These are phyloP conservation scores for Monopterus albus DNA, from an alignment of 2,113 vertebrate genomes.

Conservation along the genomic window DNA sequence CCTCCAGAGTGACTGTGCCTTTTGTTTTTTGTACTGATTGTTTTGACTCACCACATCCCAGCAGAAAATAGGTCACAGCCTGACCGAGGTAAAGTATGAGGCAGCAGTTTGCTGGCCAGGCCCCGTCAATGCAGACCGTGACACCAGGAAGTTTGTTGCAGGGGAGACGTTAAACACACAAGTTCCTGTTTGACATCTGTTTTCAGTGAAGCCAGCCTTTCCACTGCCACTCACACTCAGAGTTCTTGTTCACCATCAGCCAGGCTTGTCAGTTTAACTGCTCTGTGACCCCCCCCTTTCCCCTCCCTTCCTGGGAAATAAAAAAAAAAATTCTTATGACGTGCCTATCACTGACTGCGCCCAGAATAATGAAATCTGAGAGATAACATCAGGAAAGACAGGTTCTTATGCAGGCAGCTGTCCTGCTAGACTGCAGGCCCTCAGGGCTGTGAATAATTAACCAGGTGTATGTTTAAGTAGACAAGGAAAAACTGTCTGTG, in stretches of 20 bases:
- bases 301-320: conserved; percentile 49
- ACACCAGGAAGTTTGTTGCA: conserved; percentile 86
- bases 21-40: conserved; percentile 44
- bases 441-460: conserved; percentile 66
- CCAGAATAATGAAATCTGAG: conserved; percentile 62
- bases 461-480: conserved; percentile 54
- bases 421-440: conserved; percentile 53
- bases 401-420: conserved; percentile 57
- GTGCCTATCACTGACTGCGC: conserved; percentile 51
- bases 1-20: conserved; percentile 8
- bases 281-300: conserved; percentile 59
- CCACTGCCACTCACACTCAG: background rate
- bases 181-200: conserved; percentile 85
- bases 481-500: background rate
- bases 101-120: conserved; percentile 87
- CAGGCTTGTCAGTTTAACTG: conserved; percentile 71
- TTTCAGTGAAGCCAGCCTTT: conserved; percentile 65
- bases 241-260: conserved; percentile 36
- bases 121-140: conserved; percentile 71
- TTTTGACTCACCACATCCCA: conserved; percentile 59
- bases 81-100: conserved; percentile 86
- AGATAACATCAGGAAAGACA: conserved; percentile 72
- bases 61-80: conserved; percentile 86
- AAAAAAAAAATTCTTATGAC: conserved; percentile 40
- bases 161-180: conserved; percentile 79